A percentile compares a stretch with the other conserved stretches of the same genome.
Evolutionary conservation across 1,140 invertebrate genomes (phyloP).

Genomic region (Theocolax elegans): DNA sequence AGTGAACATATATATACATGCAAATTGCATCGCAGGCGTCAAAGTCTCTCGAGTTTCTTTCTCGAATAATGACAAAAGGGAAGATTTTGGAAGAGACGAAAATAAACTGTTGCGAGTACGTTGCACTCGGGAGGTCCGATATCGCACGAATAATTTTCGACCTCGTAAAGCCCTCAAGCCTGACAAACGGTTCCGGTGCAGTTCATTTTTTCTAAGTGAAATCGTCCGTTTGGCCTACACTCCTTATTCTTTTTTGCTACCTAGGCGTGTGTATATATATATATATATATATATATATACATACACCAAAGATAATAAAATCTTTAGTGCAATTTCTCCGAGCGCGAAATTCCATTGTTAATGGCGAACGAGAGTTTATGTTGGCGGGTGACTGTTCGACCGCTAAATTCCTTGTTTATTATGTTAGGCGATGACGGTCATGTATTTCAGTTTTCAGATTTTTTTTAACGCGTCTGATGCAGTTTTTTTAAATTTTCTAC

Average conservation of each 20-base stretch:
- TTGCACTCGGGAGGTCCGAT: conserved; percentile 19
- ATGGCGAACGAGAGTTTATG: too few species aligned
- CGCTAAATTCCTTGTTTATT: too few species aligned
- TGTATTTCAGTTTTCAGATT: too few species aligned
- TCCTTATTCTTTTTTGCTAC: not conserved
- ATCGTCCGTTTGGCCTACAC: not conserved
- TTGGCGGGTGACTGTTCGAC: too few species aligned
- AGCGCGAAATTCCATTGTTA: not conserved
- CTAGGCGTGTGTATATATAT: too few species aligned
- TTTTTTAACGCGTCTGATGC: too few species aligned
- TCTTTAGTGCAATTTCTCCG: not conserved
- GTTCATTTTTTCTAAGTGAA: not conserved
- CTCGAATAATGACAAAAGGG: not conserved
- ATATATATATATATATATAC: too few species aligned
- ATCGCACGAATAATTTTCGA: conserved; percentile 32
- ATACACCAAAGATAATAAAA: conserved; percentile 3
- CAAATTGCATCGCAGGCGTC: too few species aligned
- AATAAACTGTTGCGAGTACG: not conserved
- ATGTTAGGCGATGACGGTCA: too few species aligned
- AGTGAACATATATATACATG: too few species aligned
- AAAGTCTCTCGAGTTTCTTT: not conserved
- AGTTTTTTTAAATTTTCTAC: too few species aligned
- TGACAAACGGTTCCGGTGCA: conserved; percentile 6
- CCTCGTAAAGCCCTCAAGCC: conserved; percentile 37
- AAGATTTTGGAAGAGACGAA: not conserved